These are phyloP conservation scores for Saguinus imperator DNA, from an alignment of 2,113 vertebrate species.

Conservation along the genomic window DNA sequence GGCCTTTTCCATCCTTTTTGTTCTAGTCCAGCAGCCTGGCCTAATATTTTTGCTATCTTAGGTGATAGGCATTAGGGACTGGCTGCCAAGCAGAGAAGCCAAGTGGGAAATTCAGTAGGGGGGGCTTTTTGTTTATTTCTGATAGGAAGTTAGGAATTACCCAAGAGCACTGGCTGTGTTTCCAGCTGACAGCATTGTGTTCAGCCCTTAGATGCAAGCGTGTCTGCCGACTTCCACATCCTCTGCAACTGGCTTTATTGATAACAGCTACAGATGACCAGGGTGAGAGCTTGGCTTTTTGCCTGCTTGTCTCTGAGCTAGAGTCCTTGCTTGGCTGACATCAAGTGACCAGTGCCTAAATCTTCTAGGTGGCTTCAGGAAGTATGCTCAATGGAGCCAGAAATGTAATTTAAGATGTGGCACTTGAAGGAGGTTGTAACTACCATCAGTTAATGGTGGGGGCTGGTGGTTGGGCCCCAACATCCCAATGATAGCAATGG, in stretches of 20 bases:
- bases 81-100: neutral
- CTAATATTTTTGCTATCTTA: conserved; percentile 69
- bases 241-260: neutral
- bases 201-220: conserved; percentile 40
- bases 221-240: conserved; percentile 51
- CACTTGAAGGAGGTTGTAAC: neutral
- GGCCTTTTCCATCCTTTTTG: conserved; percentile 67
- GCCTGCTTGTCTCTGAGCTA: neutral
- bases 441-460: neutral
- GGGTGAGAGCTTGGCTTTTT: neutral
- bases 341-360: neutral
- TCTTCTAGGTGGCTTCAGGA: neutral
- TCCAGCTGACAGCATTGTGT: conserved; percentile 65
- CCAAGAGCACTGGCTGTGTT: conserved; percentile 45
- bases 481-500: neutral
- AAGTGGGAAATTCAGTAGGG: conserved; percentile 46
- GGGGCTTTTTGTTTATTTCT: conserved; percentile 65
- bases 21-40: conserved; percentile 50
- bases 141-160: conserved; percentile 74
- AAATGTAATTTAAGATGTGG: neutral
- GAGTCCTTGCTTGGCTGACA: conserved; percentile 27
- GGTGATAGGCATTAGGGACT: conserved; percentile 47
- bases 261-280: conserved; percentile 21
- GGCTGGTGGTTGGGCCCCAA: neutral
- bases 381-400: neutral